phyloP scores from a whole-genome alignment of 2,797 vertebrate genomes.

The Salmo trutta region DNA sequence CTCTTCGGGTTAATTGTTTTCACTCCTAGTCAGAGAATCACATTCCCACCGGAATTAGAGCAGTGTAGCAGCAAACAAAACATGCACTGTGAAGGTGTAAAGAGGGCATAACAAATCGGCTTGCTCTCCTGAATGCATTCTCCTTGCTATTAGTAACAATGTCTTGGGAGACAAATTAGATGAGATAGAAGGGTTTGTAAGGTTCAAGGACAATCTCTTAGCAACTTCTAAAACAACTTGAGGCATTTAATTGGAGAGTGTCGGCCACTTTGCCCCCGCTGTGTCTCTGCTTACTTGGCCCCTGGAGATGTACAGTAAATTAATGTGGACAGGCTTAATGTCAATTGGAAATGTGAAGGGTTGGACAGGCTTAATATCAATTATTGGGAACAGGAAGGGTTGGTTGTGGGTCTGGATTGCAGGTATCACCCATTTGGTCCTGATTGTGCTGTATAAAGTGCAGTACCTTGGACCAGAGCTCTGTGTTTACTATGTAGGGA shows the following conservation, averaged over 20 bases:
- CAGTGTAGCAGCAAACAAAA: background rate
- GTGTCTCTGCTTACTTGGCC: conserved; percentile 3
- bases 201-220: background rate
- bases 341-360: conserved; percentile 27
- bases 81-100: conserved; percentile 34
- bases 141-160: background rate
- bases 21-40: conserved; percentile 17
- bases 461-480: too few relatives aligned
- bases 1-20: conserved; percentile 57
- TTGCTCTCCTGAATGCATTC: background rate
- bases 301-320: conserved; percentile 38
- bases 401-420: background rate
- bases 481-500: too few relatives aligned
- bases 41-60: background rate
- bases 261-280: background rate
- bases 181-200: conserved; percentile 13
- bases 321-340: conserved; percentile 46
- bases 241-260: too few relatives aligned
- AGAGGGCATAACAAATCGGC: conserved; percentile 20
- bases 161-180: background rate
- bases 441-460: conserved; percentile 6
- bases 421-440: conserved; percentile 25
- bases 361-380: too few relatives aligned
- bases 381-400: conserved; percentile 4
- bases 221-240: background rate